These are phyloP conservation scores for Pseudomyrmex sp. DNA, from an alignment of 1,140 invertebrate species.

Conservation along the genomic window DNA sequence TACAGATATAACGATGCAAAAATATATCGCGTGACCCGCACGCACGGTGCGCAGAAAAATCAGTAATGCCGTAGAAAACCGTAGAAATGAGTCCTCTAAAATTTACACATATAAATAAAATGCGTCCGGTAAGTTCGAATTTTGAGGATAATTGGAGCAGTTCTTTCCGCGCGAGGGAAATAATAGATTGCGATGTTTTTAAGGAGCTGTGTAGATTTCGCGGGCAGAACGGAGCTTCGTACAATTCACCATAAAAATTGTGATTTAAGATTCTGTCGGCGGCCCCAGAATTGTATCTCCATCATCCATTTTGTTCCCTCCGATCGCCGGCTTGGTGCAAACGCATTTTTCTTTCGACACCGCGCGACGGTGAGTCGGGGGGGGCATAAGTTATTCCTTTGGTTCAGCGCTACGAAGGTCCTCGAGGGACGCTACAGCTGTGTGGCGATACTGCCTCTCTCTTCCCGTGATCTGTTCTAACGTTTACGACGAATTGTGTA, in stretches of 20 bases:
- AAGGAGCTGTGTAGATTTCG: constrained; percentile 32
- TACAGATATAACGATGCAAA: no score
- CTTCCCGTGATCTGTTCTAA: constrained; percentile 33
- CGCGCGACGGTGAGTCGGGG: constrained; percentile 4
- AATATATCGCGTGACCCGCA: no score
- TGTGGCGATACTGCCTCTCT: constrained; percentile 52
- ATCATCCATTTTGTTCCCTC: constrained; percentile 71
- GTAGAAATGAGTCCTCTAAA: neutral
- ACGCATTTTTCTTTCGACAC: constrained; percentile 69
- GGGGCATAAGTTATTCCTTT: constrained; percentile 69
- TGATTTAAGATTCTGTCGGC: constrained; percentile 70
- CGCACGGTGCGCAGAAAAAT: neutral
- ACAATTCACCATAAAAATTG: constrained; percentile 65
- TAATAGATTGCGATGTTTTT: constrained; percentile 40
- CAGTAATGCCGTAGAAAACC: neutral
- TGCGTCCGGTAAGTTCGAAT: neutral
- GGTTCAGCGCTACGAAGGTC: constrained; percentile 64
- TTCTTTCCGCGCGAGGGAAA: neutral
- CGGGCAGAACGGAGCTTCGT: constrained; percentile 24
- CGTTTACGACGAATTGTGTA: constrained; percentile 52
- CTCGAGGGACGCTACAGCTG: constrained; percentile 51
- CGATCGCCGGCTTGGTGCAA: constrained; percentile 60
- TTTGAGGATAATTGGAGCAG: constrained; percentile 30
- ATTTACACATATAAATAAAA: neutral
- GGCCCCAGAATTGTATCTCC: constrained; percentile 68